Base-by-base conservation (phyloP, 2,888 invertebrate species). In the Melinopterus prodromus region DNA sequence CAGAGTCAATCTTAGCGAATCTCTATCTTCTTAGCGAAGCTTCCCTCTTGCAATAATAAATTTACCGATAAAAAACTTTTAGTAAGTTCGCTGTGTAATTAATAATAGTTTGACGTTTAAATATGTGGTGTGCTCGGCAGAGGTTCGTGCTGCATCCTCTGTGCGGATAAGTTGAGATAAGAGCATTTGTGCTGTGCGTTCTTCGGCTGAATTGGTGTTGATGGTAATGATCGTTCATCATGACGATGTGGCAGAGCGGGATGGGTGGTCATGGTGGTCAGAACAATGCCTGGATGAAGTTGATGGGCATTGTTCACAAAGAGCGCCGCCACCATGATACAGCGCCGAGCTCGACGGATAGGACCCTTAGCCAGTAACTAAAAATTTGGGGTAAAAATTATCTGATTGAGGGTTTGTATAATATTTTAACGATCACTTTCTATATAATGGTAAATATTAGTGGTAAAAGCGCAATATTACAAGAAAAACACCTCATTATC, bases 271-370 rank as follows among this genome's bases (percentile, higher is more conserved):
- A 92, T 90, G 94, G 94, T 89, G 93, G 92, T 87, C 92, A 92
- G 88, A 94, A 94, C 92, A 95, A 95, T 90, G 94, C 95, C 86
- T 95, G 95, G 95, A 94, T 95, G 93, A 95, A 95, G 89, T 90
- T 95, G 84, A 95, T 95, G 95, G 95, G 95, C 87, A 94, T 94
- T 87, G 94, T 94, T 85, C 94, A 95, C 91, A 94, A 94, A 90
- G 94, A 94, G 88, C 90, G 94, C 83, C 90, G 93, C 80, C 93
- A 93, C 87, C 92, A 93, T 90, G 93, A 93, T 83, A 91, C 92
- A 81, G 89, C 88, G 82, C 91, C 91, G 80, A 89, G 89, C 80
- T 92, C 92, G 87, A 92, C 92, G 87, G 93, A 94, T 85, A 90
- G 93, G 85, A 91, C 92, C 85, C 90, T 93, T 87, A 93, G 93